These are phyloP conservation scores for Fulica atra DNA, from an alignment of 2,113 vertebrate genomes.

Conservation along the genomic window DNA sequence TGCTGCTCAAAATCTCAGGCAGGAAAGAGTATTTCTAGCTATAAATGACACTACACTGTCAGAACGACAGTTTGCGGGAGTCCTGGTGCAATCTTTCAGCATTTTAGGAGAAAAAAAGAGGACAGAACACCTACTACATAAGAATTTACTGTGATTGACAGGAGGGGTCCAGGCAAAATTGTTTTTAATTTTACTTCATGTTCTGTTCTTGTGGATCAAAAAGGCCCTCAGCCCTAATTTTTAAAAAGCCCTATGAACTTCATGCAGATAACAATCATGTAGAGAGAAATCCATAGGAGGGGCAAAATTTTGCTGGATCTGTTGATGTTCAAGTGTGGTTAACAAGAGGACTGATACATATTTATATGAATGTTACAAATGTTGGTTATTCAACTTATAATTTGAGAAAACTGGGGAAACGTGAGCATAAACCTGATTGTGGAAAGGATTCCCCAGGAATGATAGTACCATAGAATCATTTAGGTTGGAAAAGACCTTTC, in stretches of 20 bases:
- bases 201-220: background rate
- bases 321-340: background rate
- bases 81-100: background rate
- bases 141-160: background rate
- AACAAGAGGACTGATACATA: background rate
- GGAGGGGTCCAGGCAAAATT: background rate
- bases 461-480: background rate
- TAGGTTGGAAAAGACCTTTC: too few species aligned
- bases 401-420: background rate
- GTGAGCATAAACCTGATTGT: background rate
- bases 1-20: background rate
- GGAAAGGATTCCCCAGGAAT: background rate
- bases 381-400: background rate
- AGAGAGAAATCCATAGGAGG: background rate
- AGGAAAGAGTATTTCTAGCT: background rate
- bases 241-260: background rate
- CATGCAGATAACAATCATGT: background rate
- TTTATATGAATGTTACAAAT: background rate
- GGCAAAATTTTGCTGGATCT: background rate
- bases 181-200: background rate
- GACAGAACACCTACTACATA: background rate
- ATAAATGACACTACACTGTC: background rate
- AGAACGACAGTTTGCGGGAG: fast-evolving
- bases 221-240: background rate
- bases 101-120: background rate